Evolutionary conservation across 2,113 vertebrate genomes (phyloP), one percentile per base, ranked within the genome.

Genomic region (Ophiodon elongatus): DNA sequence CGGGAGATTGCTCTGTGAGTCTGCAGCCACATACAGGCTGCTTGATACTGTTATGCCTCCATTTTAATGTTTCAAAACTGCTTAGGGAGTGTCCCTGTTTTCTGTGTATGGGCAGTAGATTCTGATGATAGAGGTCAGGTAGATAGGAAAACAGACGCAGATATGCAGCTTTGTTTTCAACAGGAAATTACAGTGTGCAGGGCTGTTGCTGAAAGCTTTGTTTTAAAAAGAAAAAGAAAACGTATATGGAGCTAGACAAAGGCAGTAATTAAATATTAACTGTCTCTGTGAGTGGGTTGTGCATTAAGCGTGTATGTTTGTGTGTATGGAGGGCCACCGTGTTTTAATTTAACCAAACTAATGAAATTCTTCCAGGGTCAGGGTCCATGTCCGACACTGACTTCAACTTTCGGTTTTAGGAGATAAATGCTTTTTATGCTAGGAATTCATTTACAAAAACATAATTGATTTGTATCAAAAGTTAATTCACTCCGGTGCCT

Each of bases 1-100:
- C 59, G 82, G 83, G 35, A 88, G 89, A 92, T 91, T 89, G 88
- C 87, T 89, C 73, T n/a, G 83, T 45, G 62, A 60, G 85, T 79
- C 62, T 37, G 50, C 35, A 86, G 78, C 68, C 71, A 70, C 85
- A 71, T 75, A 83, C 67, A 59, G 76, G 76, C 79, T 66, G 80
- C 73, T 73, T 86, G 76, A 90, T 86, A 63, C 63, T 19, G 70
- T 86, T 74, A 76, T 50, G 63, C 78, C 31, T 79, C 75, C 78
- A 74, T 85, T 90, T 87, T 86, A 84, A 41, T 41, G 43, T 86
- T 69, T 89, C 54, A 56, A 66, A 79, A 83, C 60, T 80, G 76
- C 72, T 87, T 47, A 43, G 52, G 27, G 85, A 83, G 62, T 76
- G 72, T 39, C 73, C 47, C 19, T 69, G 54, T 77, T 88, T 85